Percentiles rank a stretch among this genome's conserved stretches.
phyloP scores from a whole-genome alignment of 2,888 invertebrate species.

The Pristionchus entomophagus region DNA sequence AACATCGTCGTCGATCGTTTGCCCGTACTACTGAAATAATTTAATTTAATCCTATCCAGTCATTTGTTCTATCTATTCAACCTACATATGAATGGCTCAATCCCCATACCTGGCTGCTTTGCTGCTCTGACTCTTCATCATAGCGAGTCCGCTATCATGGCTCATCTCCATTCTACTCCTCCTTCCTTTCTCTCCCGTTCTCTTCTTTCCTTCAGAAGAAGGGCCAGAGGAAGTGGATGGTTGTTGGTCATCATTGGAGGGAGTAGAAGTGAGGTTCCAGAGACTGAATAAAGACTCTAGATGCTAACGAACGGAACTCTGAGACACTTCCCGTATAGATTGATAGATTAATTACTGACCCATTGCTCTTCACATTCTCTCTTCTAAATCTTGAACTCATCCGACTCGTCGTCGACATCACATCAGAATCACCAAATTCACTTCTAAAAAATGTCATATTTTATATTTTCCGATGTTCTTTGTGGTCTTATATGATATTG shows the following conservation, averaged over 20 bases:
- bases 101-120: constrained; percentile 22
- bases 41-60: background rate
- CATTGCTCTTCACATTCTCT: background rate
- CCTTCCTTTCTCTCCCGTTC: background rate
- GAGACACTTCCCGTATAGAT: background rate
- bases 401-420: constrained; percentile 31
- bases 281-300: constrained; percentile 16
- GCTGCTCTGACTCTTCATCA: constrained; percentile 42
- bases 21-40: constrained; percentile 50
- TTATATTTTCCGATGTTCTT: too few species aligned
- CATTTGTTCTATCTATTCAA: background rate
- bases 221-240: constrained; percentile 4
- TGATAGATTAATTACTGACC: background rate
- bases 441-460: background rate
- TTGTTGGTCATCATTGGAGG: background rate
- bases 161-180: constrained; percentile 34
- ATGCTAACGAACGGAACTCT: too few species aligned
- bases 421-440: constrained; percentile 45
- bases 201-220: background rate
- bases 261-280: constrained; percentile 14
- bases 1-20: constrained; percentile 61
- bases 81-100: background rate
- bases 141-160: constrained; percentile 25
- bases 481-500: too few species aligned
- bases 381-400: background rate